Conservation (phyloP, 2,113 vertebrate genomes). For the Cynopterus brachyotis region DNA sequence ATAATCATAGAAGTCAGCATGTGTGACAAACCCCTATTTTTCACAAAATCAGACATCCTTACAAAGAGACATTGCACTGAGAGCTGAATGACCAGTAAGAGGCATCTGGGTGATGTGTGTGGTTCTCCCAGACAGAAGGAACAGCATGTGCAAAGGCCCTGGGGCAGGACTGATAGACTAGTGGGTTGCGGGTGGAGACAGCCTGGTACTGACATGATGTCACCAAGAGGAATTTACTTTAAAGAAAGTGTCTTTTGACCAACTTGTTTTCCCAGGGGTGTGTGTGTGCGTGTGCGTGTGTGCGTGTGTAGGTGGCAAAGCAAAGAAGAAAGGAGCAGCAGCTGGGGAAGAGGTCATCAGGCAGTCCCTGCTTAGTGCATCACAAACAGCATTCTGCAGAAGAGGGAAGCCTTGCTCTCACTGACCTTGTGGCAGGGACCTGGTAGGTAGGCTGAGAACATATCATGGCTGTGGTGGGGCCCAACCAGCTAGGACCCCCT, state of each 20-base stretch:
- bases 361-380: background rate
- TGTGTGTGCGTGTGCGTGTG: background rate
- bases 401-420: background rate
- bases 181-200: background rate
- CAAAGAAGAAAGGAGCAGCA: background rate
- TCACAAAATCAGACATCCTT: background rate
- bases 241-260: background rate
- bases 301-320: background rate
- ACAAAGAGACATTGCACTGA: rapidly evolving
- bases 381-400: background rate
- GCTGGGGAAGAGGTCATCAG: background rate
- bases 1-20: background rate
- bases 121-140: background rate
- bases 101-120: background rate
- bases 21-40: rapidly evolving
- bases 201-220: background rate
- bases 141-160: background rate
- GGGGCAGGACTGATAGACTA: background rate
- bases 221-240: background rate
- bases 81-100: background rate
- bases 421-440: too few species aligned
- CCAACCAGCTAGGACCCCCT: background rate
- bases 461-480: background rate
- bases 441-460: background rate
- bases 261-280: background rate